Base-by-base conservation (phyloP, 2,797 vertebrate genomes). In the Apogon talboti region DNA sequence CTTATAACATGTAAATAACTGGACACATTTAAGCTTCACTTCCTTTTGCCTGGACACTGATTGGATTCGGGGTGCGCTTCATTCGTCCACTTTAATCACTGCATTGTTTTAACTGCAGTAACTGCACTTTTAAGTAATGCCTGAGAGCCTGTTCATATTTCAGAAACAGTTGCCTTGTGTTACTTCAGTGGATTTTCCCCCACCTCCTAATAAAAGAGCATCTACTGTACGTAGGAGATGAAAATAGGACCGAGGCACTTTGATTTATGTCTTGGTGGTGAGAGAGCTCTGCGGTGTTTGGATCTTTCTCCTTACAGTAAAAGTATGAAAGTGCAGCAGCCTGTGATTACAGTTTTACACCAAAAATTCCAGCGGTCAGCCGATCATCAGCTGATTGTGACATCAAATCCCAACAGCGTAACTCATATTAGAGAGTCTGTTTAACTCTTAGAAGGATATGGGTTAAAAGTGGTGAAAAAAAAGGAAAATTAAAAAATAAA, bases 201-300 rank as follows among this genome's bases (percentile, higher is more conserved):
- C 19, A 46, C 14, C 14, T 64, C 58, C 54, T 67, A 43, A 78
- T 79, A 74, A 50, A 60, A 63, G 45, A 54, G 48, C 69, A 78
- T 33, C 52, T 52, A 37, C 55, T 66, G 57, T 46, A 55, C 8
- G 40, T 42, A 33, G 45, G 65, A 79, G 71, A 74, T 50, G 44
- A 57, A 53, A 58, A 60, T 63, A 76, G 58, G 7, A 82, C 50
- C 9, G 14, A 57, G 60, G 49, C 54, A 42, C 44, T 81, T 75
- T 82, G 75, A 85, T 85, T 87, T 62, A 82, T 86, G 73, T 81
- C 62, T 69, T 21, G 7, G 44, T 64, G 72, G 40, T 66, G 59
- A 35, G 66, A 76, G 72, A 37, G 69, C 60, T 78, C 81, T 81
- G 76, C 77, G 62, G 60, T 21, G 66, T 69, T 69, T 53, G 41